These are phyloP conservation scores for Drosophila santomea DNA, from an alignment of 1,140 invertebrate species.

Conservation along the genomic window DNA sequence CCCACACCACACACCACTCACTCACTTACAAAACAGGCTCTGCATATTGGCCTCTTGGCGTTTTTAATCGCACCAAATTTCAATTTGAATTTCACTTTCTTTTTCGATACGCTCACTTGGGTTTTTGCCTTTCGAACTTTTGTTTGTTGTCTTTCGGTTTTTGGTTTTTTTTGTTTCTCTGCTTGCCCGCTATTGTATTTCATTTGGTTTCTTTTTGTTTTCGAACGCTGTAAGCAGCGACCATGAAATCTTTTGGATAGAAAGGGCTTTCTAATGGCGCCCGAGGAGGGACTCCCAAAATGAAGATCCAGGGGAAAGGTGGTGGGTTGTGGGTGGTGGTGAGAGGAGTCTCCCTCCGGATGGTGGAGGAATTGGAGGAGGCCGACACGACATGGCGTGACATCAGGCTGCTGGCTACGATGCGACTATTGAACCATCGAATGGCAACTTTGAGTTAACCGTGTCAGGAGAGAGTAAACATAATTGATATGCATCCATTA, in stretches of 20 bases:
- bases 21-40: constrained; percentile 14
- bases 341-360: too few species aligned
- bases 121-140: constrained; percentile 82
- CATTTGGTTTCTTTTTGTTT: constrained; percentile 62
- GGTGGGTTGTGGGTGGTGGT: too few species aligned
- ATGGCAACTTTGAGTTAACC: constrained; percentile 32
- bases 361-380: background rate
- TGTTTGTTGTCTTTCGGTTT: constrained; percentile 54
- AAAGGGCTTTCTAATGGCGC: constrained; percentile 55
- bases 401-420: constrained; percentile 19
- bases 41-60: constrained; percentile 55
- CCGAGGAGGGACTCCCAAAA: constrained; percentile 3
- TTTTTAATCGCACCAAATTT: constrained; percentile 82
- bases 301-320: constrained; percentile 12
- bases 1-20: background rate
- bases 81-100: constrained; percentile 84
- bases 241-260: constrained; percentile 69
- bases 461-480: constrained; percentile 50
- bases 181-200: constrained; percentile 24
- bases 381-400: constrained; percentile 44
- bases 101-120: constrained; percentile 83
- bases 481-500: constrained; percentile 53
- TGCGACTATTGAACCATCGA: constrained; percentile 42
- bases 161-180: background rate
- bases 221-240: constrained; percentile 59